Evolutionary conservation across 2,113 vertebrate species (phyloP), one percentile per base, ranked within the genome.

Genomic region (Anhinga anhinga): DNA sequence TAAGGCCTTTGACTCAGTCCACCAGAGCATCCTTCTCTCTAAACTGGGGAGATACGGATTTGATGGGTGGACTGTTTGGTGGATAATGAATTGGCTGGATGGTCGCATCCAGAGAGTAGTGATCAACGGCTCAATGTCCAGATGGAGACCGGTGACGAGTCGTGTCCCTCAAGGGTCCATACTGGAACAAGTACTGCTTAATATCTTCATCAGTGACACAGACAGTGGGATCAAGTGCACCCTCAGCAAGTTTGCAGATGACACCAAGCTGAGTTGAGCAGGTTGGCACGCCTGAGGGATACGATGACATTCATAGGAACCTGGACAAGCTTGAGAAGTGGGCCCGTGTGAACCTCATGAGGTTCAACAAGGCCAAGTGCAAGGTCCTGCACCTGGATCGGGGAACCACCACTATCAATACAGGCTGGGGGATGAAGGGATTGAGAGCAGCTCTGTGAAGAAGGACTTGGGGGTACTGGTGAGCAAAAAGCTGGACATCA

Each of bases 91-190:
- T 11, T 62, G 16, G n/a, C 2, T 5, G 5, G 29, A 40, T 23
- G 8, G 13, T 29, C 4, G 0, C 15, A 65, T 42, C 34, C 29
- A 82, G 40, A 49, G 9, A 1, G 11, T 29, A 36, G 26, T 7
- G 44, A 34, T 53, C 42, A 81, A 53, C 0, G 5, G 29, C 34
- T 53, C 44, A 13, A 17, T 13, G 34, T 27, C 63, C 10, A 2
- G 32, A 65, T 34, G 15, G 56, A 79, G 50, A 49, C 9, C 2
- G 7, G 30, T 44, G 32, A 50, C 1, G 2, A 77, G 13, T 25
- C 0, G 1, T 26, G 34, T 17, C 29, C 71, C 29, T 62, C 6
- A 40, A 13, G 19, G 11, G 18, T 44, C 45, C 1, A 0, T 50
- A 29, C 0, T 59, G 36, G 23, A 32, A 80, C 47, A 32, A 45